Evolutionary conservation across 1,140 invertebrate genomes (phyloP).

Genomic region (Trissolcus basalis): DNA sequence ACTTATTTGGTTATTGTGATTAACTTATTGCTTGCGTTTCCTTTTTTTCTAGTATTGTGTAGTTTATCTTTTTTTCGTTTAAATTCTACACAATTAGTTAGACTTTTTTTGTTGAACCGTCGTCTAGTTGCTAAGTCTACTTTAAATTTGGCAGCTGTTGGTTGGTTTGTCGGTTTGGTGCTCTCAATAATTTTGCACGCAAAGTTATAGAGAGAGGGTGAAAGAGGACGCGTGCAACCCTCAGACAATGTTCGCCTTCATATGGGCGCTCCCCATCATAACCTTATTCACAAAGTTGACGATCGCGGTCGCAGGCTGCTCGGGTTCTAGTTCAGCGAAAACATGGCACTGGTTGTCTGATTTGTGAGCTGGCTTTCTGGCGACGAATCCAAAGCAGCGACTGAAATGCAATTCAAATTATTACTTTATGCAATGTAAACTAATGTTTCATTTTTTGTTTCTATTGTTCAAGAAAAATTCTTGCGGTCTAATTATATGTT

Average conservation of each 20-base stretch:
- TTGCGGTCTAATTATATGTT: too few species aligned
- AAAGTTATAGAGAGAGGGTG: constrained; percentile 46
- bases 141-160: constrained; percentile 44
- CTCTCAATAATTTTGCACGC: constrained; percentile 30
- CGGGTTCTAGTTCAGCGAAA: constrained; percentile 95
- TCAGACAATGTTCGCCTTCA: constrained; percentile 78
- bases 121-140: constrained; percentile 44
- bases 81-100: neutral
- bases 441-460: too few species aligned
- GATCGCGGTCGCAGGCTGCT: constrained; percentile 96
- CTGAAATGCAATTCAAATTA: constrained; percentile 74
- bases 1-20: neutral
- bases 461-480: too few species aligned
- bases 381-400: constrained; percentile 95
- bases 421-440: too few species aligned
- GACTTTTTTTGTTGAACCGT: constrained; percentile 16
- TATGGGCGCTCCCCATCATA: constrained; percentile 79
- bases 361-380: constrained; percentile 85
- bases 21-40: neutral
- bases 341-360: constrained; percentile 97
- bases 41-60: too few species aligned
- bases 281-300: constrained; percentile 97
- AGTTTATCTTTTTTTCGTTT: too few species aligned
- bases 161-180: neutral
- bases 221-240: constrained; percentile 25